Conservation (phyloP, 2,113 vertebrate species). For the Ochotona princeps region DNA sequence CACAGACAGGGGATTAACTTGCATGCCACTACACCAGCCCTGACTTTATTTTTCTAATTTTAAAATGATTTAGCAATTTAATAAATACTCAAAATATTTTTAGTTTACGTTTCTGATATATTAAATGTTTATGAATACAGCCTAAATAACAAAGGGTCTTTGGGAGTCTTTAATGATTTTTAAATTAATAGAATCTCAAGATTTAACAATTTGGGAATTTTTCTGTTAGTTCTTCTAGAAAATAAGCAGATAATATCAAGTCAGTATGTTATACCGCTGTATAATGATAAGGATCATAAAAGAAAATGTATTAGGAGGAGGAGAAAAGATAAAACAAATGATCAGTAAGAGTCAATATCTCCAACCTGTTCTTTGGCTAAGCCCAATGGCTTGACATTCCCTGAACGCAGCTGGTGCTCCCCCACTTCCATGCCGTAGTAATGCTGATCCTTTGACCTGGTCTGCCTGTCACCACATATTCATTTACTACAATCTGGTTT, state of each 20-base stretch:
- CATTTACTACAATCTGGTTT: not conserved
- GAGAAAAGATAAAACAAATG: not conserved
- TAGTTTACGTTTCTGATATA: not conserved
- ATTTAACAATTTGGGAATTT: not conserved
- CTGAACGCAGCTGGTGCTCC: not conserved
- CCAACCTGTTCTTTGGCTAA: not conserved
- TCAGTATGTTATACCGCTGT: not conserved
- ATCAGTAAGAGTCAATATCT: not conserved
- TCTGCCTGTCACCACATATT: not conserved
- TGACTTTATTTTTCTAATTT: conserved; percentile 13
- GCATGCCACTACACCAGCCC: no score
- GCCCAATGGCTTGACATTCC: not conserved
- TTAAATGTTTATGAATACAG: not conserved
- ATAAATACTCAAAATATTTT: not conserved
- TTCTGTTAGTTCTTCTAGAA: conserved; percentile 13
- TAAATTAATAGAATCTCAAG: not conserved
- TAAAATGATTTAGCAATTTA: not conserved
- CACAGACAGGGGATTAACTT: no score
- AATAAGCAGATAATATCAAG: not conserved
- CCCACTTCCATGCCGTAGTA: not conserved
- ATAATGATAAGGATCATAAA: not conserved
- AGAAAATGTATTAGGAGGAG: not conserved
- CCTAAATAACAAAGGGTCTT: not conserved
- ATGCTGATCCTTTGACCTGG: not conserved
- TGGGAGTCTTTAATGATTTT: not conserved